Conservation (phyloP, 2,113 vertebrate species). For the Mesoclemmys tuberculata region DNA sequence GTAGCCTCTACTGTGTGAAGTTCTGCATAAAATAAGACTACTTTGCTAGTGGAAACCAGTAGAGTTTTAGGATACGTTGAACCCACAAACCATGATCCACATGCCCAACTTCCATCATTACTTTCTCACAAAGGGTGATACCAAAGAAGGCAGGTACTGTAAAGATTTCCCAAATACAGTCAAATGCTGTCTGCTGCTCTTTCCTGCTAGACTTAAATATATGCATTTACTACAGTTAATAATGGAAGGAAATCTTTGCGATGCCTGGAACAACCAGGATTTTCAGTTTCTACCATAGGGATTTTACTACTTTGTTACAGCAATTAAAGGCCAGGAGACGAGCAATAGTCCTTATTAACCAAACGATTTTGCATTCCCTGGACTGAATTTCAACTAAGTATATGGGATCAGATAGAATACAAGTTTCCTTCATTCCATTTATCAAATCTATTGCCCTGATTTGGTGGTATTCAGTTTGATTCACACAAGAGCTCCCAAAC, state of each 20-base stretch:
- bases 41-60: conserved; percentile 20
- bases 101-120: conserved; percentile 29
- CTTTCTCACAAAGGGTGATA: conserved; percentile 35
- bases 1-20: background rate
- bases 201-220: conserved; percentile 46
- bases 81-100: conserved; percentile 57
- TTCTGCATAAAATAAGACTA: conserved; percentile 36
- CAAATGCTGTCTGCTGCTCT: conserved; percentile 43
- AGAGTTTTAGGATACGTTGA: conserved; percentile 29
- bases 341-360: conserved; percentile 20
- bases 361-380: conserved; percentile 5
- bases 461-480: conserved; percentile 12
- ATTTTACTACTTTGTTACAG: background rate
- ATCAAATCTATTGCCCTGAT: conserved; percentile 8
- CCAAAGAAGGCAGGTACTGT: background rate
- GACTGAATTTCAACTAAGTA: conserved; percentile 48
- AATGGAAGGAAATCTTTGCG: conserved; percentile 36
- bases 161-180: conserved; percentile 59
- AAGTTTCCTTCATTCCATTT: conserved; percentile 7
- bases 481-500: background rate
- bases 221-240: conserved; percentile 49
- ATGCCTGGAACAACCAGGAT: conserved; percentile 12
- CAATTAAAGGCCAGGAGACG: conserved; percentile 17
- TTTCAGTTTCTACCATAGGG: conserved; percentile 26
- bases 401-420: background rate